These are phyloP conservation scores for Anguilla japonica DNA, from an alignment of 2,113 vertebrate species.

Conservation along the genomic window DNA sequence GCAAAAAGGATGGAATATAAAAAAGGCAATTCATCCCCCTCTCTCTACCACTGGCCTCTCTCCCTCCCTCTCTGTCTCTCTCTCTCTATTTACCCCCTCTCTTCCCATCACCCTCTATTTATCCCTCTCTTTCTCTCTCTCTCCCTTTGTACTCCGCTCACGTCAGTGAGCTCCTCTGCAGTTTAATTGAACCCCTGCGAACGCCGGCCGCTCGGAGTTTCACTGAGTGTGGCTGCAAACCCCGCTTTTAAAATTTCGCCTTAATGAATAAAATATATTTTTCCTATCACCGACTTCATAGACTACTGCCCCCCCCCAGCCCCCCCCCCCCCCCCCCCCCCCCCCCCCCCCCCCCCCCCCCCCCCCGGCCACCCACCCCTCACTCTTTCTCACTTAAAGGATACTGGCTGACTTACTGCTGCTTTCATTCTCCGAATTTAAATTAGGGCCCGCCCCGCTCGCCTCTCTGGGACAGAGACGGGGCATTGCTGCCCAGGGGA, in stretches of 20 bases:
- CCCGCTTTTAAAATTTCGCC: neutral
- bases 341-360: neutral
- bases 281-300: slow-evolving; percentile 6
- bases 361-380: neutral
- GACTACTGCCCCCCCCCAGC: neutral
- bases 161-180: neutral
- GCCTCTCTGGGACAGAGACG: neutral
- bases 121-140: too few species aligned
- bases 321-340: neutral
- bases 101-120: too few species aligned
- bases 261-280: slow-evolving; percentile 16
- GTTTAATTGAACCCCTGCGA: slow-evolving; percentile 13
- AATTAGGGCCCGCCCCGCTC: neutral
- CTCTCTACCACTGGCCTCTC: too few species aligned
- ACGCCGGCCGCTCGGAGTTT: neutral
- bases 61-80: too few species aligned
- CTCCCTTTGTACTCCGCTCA: neutral
- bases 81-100: too few species aligned
- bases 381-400: neutral
- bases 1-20: too few species aligned
- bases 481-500: neutral
- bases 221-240: neutral
- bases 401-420: neutral
- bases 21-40: too few species aligned
- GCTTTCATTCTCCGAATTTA: neutral